phyloP scores from a whole-genome alignment of 2,113 vertebrate genomes.

The Urocynchramus pylzowi region DNA sequence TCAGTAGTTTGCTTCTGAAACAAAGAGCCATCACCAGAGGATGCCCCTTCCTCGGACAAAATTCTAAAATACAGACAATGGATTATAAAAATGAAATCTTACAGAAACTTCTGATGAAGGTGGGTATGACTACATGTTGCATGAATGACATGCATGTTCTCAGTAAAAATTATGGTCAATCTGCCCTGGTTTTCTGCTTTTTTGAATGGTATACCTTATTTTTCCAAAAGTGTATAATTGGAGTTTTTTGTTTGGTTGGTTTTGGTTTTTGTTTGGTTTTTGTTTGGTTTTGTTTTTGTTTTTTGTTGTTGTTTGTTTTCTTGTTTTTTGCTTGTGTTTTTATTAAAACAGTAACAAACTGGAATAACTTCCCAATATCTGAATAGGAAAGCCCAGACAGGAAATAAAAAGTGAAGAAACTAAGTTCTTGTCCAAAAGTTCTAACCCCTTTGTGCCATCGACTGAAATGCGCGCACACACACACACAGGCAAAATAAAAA shows the following conservation, averaged over 20 bases:
- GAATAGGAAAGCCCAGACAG: background rate
- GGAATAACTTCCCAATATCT: background rate
- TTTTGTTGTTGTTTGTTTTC: background rate
- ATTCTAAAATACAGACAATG: background rate
- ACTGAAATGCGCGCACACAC: background rate
- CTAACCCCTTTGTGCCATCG: background rate
- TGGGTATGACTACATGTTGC: background rate
- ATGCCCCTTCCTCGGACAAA: background rate
- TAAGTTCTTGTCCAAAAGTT: background rate
- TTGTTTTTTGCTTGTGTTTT: background rate
- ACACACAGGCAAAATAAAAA: background rate
- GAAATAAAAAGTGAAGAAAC: background rate
- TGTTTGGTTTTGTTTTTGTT: background rate
- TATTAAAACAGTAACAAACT: background rate
- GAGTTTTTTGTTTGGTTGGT: background rate
- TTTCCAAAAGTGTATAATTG: background rate
- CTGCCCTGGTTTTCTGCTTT: background rate
- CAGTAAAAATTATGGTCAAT: background rate
- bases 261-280: background rate
- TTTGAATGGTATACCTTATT: background rate
- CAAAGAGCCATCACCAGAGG: background rate
- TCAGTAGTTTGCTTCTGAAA: background rate
- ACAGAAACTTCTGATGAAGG: background rate
- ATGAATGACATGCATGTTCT: background rate
- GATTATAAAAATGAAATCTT: background rate